These are phyloP conservation scores for Sebastes baramenuke DNA, from an alignment of 2,797 vertebrate genomes.

Conservation along the genomic window DNA sequence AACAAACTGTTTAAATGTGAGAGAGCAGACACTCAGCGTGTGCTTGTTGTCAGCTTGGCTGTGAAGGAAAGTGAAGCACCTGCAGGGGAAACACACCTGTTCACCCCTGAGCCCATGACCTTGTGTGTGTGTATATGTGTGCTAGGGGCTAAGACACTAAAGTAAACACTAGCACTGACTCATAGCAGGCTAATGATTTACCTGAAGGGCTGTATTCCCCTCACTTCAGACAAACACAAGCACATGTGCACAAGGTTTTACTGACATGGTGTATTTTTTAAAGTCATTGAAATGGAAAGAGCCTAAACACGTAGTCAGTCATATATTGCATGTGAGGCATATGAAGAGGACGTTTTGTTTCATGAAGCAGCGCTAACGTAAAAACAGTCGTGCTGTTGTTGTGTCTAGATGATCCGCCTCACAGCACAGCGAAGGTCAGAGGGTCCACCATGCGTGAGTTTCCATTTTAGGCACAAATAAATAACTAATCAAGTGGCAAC, in stretches of 20 bases:
- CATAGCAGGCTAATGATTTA: conserved; percentile 79
- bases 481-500: background rate
- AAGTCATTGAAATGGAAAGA: background rate
- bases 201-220: conserved; percentile 61
- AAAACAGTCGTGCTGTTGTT: conserved; percentile 32
- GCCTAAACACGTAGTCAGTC: background rate
- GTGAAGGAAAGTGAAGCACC: conserved; percentile 60
- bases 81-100: conserved; percentile 71
- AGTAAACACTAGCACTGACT: conserved; percentile 72
- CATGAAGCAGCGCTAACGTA: background rate
- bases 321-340: background rate
- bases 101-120: conserved; percentile 55
- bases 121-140: conserved; percentile 14
- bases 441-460: conserved; percentile 27
- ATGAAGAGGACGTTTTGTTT: background rate
- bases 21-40: conserved; percentile 23
- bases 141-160: conserved; percentile 50
- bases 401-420: conserved; percentile 35
- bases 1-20: conserved; percentile 7
- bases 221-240: conserved; percentile 25
- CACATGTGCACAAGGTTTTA: conserved; percentile 17
- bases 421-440: conserved; percentile 39
- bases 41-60: conserved; percentile 41
- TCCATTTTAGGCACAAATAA: conserved; percentile 4
- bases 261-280: background rate